Evolutionary conservation across 2,113 vertebrate genomes (phyloP), one percentile per base, ranked within the genome.

Genomic region (Galbula dea): DNA sequence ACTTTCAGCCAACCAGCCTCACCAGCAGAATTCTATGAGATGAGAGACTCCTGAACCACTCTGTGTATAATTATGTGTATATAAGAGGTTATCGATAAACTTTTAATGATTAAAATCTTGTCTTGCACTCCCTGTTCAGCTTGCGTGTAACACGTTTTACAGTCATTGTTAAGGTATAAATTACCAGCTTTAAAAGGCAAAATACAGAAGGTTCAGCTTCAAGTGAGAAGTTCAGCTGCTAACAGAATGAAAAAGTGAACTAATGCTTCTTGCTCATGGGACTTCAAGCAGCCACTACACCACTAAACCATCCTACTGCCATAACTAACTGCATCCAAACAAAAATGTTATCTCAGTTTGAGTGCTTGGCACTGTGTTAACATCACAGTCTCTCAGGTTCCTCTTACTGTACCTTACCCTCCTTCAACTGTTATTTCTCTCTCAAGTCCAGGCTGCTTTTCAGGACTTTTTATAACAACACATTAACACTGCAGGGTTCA

Each of bases 21-120:
- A 94, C 95, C 92, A 95, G 89, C 95, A 93, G 77, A 74, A 82
- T 74, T 77, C n/a, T 88, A 49, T 34, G 71, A 89, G 88, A 92
- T 79, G 95, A 95, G 95, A 91, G 89, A 92, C 91, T 96, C 4
- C 3, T 57, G 86, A 95, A 94, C 96, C 92, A 97, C 94, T 96
- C 83, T 98, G 97, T 98, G 96, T 97, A 98, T 98, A 97, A 97
- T 65, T 96, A 71, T 97, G 90, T 98, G 96, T 98, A 98, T 97
- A 97, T 98, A 98, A 98, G 97, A 98, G 97, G 79, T 95, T 97
- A 97, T 95, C 29, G 96, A 98, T 93, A 97, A 98, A 98, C 96
- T 96, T 97, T 94, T 97, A 97, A 96, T 89, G 87, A 96, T 94
- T 97, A 96, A 97, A 97, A 88, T 51, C 74, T 89, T 94, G 94